Base-by-base conservation (phyloP, 2,797 vertebrate genomes). In the Eleutherodactylus coqui region DNA sequence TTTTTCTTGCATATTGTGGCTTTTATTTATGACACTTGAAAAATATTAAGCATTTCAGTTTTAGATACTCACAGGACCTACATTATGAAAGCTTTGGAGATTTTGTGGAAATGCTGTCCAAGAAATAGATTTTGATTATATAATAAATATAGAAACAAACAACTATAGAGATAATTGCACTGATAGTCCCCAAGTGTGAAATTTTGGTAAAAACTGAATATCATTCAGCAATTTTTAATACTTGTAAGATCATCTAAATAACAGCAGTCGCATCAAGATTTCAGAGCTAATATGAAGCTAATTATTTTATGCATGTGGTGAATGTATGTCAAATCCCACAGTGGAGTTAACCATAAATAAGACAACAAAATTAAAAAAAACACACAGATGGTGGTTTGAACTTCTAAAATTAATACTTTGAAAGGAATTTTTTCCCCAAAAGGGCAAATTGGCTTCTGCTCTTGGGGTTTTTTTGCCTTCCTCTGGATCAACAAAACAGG, bases 51-150 rank as follows among this genome's bases (percentile, higher is more conserved):
- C 49, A 79, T 53, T 72, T 58, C 10, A 55, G 41, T 24, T 85
- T 79, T 34, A 58, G 41, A 73, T 45, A 62, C 49, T 60, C 76
- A 27, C n/a, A 75, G 58, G 69, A 69, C 32, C 21, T 55, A 45
- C 34, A 81, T 55, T 82, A 60, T 53, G 34, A 55, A 69, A 72
- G 43, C 67, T 82, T 49, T 45, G 49, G 70, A 75, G 45, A 36
- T 64, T 58, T 62, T 75, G 24, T 79, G n/a, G 34, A 79, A 78
- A 86, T n/a, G 21, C 78, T 62, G 51, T 41, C 43, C 69, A 41
- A 27, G 45, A 70, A 53, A 21, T 70, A 53, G n/a, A 82, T 82
- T 79, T 17, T 43, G 2, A n/a, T 72, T 24, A n/a, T 14, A 70
- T 41, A 67, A 72, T 72, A 72, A 38, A 43, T 72, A 41, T 1